These are phyloP conservation scores for Augiades crinisus DNA, from an alignment of 2,888 invertebrate genomes.

Conservation along the genomic window DNA sequence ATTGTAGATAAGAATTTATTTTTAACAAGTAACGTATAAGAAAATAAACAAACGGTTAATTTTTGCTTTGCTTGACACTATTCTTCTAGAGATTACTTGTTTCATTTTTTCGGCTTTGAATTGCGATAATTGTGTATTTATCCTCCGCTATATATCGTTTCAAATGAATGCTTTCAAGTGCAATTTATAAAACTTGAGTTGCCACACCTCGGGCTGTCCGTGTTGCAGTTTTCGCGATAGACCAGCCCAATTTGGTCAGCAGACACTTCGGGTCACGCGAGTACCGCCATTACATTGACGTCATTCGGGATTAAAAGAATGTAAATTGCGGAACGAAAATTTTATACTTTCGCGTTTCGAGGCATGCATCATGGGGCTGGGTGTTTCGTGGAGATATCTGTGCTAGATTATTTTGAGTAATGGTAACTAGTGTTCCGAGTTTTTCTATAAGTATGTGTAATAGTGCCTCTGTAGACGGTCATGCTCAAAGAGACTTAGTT, in stretches of 20 bases:
- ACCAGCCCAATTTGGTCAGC: slow-evolving; percentile 37
- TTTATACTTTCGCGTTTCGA: slow-evolving; percentile 60
- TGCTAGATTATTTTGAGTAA: slow-evolving; percentile 78
- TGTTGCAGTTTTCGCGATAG: slow-evolving; percentile 27
- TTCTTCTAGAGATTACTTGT: too few species aligned
- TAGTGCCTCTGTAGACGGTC: too few species aligned
- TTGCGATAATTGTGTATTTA: not conserved
- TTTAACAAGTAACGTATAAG: too few species aligned
- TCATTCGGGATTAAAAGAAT: slow-evolving; percentile 58
- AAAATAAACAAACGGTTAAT: too few species aligned
- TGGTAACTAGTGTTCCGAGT: slow-evolving; percentile 40
- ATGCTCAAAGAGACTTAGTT: too few species aligned
- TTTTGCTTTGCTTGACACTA: too few species aligned
- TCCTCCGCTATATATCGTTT: slow-evolving; percentile 8
- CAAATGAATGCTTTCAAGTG: slow-evolving; percentile 25
- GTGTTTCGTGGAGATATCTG: slow-evolving; percentile 63
- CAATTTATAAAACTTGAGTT: slow-evolving; percentile 25
- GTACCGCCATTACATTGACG: slow-evolving; percentile 37
- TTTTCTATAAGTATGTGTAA: too few species aligned
- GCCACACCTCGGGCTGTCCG: slow-evolving; percentile 25
- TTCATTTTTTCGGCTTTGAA: not conserved
- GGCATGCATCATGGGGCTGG: slow-evolving; percentile 59
- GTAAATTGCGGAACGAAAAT: slow-evolving; percentile 39
- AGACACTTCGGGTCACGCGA: slow-evolving; percentile 44
- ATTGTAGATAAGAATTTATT: too few species aligned